Base-by-base conservation (phyloP, 2,888 invertebrate species). In the Drosophila villosipedis region DNA sequence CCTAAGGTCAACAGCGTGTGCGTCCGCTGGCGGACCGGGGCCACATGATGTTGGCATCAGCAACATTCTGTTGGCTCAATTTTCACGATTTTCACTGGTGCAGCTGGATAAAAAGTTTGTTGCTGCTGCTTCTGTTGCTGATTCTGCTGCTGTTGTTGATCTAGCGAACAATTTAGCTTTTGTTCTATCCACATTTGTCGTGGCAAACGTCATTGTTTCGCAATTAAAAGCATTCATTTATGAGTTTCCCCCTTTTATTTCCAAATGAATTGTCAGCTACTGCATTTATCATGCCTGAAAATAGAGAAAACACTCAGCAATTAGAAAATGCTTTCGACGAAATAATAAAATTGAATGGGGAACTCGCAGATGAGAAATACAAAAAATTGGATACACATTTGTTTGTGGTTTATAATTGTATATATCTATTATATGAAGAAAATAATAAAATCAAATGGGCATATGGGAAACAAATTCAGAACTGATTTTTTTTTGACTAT, bases 31-130 rank as follows among this genome's bases (percentile, higher is more conserved):
- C 82, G 92, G 92, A 78, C 93, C 93, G 59, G 93, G 93, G 83
- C 93, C 93, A 91, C 93, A 93, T 74, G 93, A 93, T 82, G 93
- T 93, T 80, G 93, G 93, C 85, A 92, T 89, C 83, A 92, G 85
- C 92, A 93, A 91, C 87, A 90, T 90, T 85, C 81, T 74, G 70
- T 59, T 75, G 54, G 71, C 82, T 76, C 66, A 67, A 73, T 76
- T 84, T 72, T 78, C 60, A 60, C 60, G 49, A 50, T 50, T 60
- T 64, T 64, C 54, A 61, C 22, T 50, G 68, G 55, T 67, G 73
- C 57, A 75, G 67, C 68, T 75, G 70, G 74, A 54, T 76, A 30
- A 84, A 74, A 67, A 64, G 63, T 70, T 69, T 57, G 59, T 43
- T 55, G 58, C 43, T 62, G 63, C 54, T 61, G 39, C 54, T 67